Base-by-base conservation (phyloP, 2,797 vertebrate species). In the Cetoscarus ocellatus region DNA sequence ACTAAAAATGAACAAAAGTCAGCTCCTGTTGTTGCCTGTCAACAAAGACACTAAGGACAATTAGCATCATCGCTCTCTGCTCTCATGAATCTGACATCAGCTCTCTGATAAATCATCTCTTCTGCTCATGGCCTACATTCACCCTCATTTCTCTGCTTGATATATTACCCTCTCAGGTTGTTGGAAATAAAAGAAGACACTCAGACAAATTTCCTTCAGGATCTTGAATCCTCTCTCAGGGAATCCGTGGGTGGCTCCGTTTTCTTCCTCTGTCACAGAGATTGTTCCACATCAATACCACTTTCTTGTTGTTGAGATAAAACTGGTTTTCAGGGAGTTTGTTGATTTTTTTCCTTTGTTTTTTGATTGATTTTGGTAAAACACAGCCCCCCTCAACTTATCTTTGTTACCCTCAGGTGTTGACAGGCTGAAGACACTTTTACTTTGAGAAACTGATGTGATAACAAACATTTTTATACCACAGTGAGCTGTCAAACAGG, bases 171-270 rank as follows among this genome's bases (percentile, higher is more conserved):
- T 51, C 8, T 38, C 15, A 71, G 53, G 36, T 63, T 15, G 5
- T 70, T 61, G 52, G 66, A 79, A 85, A 79, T 70, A 65, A 77
- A 82, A 85, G 70, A 79, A 77, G 57, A 70, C 59, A 77, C 57
- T 5, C 15, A 78, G 77, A 82, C 62, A 69, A 79, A 88, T 88
- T 87, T 86, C 83, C 79, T 77, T 17, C 1, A 85, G 85, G 77
- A 81, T 70, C 67, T 63, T 54, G 80, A 80, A 76, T 86, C 74
- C 82, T 86, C 68, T 84, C 77, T 92, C 85, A 90, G 83, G 50
- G 75, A 80, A 82, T 70, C 62, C 61, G 52, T 60, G 58, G 80
- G 57, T 55, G 73, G 57, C 67, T 77, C 27, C 27, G 27, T 27
- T 27, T 63, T 87, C 82, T 75, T 70, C 65, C 59, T 73, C 57